Percentiles rank a stretch among this genome's conserved stretches.
Conservation (phyloP, 2,113 vertebrate species). For the Apodemus sylvaticus region DNA sequence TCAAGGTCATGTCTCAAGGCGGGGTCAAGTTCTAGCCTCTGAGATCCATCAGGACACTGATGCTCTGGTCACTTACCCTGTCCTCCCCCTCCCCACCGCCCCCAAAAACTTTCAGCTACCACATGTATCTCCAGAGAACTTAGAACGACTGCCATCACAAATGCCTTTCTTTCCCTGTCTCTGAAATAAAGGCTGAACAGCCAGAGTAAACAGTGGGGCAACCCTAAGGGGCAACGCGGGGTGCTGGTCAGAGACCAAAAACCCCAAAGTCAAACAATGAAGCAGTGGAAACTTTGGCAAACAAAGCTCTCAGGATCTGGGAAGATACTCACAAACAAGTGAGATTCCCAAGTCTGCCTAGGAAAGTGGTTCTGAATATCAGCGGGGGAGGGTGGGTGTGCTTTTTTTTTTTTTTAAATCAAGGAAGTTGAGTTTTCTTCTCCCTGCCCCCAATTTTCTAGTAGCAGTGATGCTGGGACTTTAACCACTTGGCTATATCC, state of each 20-base stretch:
- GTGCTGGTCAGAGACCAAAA: conserved; percentile 69
- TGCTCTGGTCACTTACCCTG: background rate
- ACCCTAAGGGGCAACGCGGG: conserved; percentile 68
- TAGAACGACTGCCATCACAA: conserved; percentile 42
- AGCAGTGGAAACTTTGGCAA: conserved; percentile 46
- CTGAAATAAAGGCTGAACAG: conserved; percentile 68
- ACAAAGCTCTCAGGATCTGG: conserved; percentile 58
- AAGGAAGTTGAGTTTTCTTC: background rate
- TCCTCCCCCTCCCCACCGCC: no score
- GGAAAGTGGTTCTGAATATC: background rate
- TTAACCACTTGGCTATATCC: background rate
- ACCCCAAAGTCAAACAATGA: conserved; percentile 71
- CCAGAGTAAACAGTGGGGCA: conserved; percentile 77
- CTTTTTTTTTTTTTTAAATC: no score
- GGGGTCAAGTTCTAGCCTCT: background rate
- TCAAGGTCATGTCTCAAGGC: background rate
- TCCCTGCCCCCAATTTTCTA: background rate
- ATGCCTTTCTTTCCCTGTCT: conserved; percentile 59
- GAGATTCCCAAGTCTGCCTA: conserved; percentile 26
- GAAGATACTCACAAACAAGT: conserved; percentile 53
- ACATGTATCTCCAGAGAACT: background rate
- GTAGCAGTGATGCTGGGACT: background rate
- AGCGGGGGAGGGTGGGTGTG: background rate
- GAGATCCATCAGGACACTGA: background rate
- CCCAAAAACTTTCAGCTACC: background rate